Evolutionary conservation across 1,140 invertebrate genomes (phyloP), one percentile per base, ranked within the genome.

Genomic region (Polyergus mexicanus): DNA sequence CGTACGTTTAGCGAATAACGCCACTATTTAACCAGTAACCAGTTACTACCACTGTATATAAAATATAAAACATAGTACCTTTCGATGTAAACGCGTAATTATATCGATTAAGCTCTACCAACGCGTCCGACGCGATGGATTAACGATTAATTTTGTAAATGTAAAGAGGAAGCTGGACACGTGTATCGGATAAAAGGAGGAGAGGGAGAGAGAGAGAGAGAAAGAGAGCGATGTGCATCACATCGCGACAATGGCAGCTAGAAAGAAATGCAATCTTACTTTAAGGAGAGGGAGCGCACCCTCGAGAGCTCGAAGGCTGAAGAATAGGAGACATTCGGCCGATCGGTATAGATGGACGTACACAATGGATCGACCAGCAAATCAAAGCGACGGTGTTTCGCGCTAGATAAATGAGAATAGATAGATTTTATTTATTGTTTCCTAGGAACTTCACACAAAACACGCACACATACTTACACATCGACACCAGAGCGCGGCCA

Each of bases 341-440:
- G 44, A 75, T 44, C 32, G 69, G 41, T 56, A 58, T 32, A 32
- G 51, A 86, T 62, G 7, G 16, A 74, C 22, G 44, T 78, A 56
- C n/a, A 38, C 25, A 58, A 16, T 58, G 77, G 88, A 92, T 87
- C 90, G 86, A 94, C 89, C 91, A 90, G 87, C 87, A 85, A 93
- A 93, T 92, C 90, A 91, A 94, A 93, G 87, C 71, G 88, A 92
- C 86, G 80, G 88, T 84, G 91, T 93, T 85, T 92, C 91, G 89
- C 91, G 89, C 90, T 92, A 89, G 88, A 84, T 91, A 88, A 92
- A 92, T 90, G 88, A 93, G 86, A 91, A 92, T 94, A 94, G 93
- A 93, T 94, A 93, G 92, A 94, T 93, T 94, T 94, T 95, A 95
- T 95, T 95, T 95, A 94, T 95, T 95, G 92, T 94, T 94, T 94